A percentile compares a stretch with the other conserved stretches of the same genome.
phyloP scores from a whole-genome alignment of 2,797 vertebrate genomes.

The Anniella stebbinsi region DNA sequence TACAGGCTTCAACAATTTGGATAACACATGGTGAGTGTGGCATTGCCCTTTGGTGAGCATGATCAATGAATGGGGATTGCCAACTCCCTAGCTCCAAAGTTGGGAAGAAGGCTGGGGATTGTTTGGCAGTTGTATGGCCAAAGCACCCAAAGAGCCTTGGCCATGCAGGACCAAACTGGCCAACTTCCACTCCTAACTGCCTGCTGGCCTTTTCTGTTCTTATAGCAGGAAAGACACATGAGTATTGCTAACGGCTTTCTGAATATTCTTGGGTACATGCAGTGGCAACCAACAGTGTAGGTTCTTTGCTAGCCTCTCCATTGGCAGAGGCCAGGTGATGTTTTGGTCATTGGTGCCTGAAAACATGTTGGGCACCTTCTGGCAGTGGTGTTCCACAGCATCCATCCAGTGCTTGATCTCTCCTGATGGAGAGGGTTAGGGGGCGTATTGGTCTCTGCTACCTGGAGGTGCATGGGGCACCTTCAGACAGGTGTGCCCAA shows the following conservation, averaged over 20 bases:
- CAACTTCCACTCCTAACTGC: neutral
- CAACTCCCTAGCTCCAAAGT: neutral
- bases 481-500: neutral
- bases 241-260: neutral
- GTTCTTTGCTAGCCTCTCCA: neutral
- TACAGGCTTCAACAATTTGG: neutral
- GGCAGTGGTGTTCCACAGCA: too few species aligned
- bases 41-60: neutral
- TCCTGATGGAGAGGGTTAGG: too few species aligned
- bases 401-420: too few species aligned
- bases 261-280: neutral
- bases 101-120: neutral
- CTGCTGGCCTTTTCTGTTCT: neutral
- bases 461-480: neutral
- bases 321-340: neutral
- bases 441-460: neutral
- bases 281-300: neutral
- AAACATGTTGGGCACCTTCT: neutral
- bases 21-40: neutral
- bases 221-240: neutral
- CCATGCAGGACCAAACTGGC: neutral
- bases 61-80: too few species aligned
- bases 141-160: neutral
- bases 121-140: neutral
- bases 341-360: neutral